Base-by-base conservation (phyloP, 2,113 vertebrate species). In the Sinocyclocheilus anshuiensis region DNA sequence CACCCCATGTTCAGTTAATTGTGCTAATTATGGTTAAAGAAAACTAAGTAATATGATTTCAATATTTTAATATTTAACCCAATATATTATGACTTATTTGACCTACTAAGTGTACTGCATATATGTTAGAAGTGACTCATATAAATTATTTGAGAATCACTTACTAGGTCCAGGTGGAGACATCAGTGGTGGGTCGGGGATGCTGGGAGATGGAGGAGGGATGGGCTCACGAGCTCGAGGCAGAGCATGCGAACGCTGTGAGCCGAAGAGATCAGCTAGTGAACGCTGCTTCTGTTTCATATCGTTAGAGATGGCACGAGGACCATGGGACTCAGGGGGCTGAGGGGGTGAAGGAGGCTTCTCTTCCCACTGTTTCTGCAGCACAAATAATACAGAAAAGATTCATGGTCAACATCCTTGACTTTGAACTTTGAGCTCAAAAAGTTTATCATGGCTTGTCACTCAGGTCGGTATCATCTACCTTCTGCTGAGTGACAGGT, bases 261-360 rank as follows among this genome's bases (percentile, higher is more conserved):
- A 89, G 82, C 59, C 74, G 82, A 98, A 97, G 82, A 97, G 57
- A 15, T 95, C 90, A 65, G 84, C 92, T 57, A 98, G 94, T 11
- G 95, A 95, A 39, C 88, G 90, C 88, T 97, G 97, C 86, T 95
- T 97, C 92, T 97, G 92, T 89, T 29, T 95, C 94, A 97, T 97
- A 86, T 8, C 91, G 80, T 55, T 93, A 63, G 97, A 96, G 80
- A 76, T 93, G 59, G 93, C 90, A 0, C 92, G 92, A 13, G 81
- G 80, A 55, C 84, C 91, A 75, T 2, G 87, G 1, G 77, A 16
- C 7, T 71, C 67, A 77, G 89, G 93, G 71, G 84, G 90, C 81
- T 75, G 91, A 87, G 87, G 86, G 83, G 92, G 78, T 1, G 91
- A 85, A 6, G 89, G 91, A 50, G 86, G 72, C 4, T 36, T 55